Base-by-base conservation (phyloP, 2,888 invertebrate genomes). In the Cosmopolites sordidus region DNA sequence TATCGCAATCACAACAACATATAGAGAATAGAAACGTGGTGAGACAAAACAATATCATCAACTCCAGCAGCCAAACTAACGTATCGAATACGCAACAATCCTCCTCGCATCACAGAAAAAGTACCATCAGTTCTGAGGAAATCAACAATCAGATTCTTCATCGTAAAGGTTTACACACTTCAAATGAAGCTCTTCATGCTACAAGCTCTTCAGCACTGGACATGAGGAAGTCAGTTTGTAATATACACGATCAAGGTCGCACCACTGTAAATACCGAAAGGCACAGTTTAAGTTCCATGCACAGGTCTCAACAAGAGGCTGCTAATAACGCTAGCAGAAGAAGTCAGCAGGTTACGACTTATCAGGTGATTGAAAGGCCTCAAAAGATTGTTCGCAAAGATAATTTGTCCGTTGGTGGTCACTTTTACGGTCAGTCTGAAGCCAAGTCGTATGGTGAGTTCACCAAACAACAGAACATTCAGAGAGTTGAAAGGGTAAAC, bases 201-300 rank as follows among this genome's bases (percentile, higher is more conserved):
- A 85, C 83, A 8, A 83, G 83, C 62, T 82, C 86, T 0, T 82
- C 87, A 1, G 89, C 89, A 14, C 84, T 89, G 16, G 86, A 87
- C 58, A 89, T 89, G 72, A 79, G 87, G 45, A 89, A 88, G 70
- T 90, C 89, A 53, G 86, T 90, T 54, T 83, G 83, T 16, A 90
- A 90, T 68, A 76, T 91, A 1, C 84, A 86, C 50, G 89, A 89
- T 57, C 84, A 83, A 61, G 84, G 84, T 8, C 82, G 84, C 63
- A 83, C 79, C 58, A 84, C 82, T 0, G 82, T 83, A 54, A 83
- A 83, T 60, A 80, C 79, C 8, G 89, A 90, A 58, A 79, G 90
- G 54, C 84, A 84, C 62, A 90, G 89, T 66, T 79, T 89, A 38
- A 90, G 89, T 63, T 84, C 89, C 1, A 79, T 90, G 69, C 89